Evolutionary conservation across 2,888 invertebrate genomes (phyloP).

Genomic region (Automeris io): DNA sequence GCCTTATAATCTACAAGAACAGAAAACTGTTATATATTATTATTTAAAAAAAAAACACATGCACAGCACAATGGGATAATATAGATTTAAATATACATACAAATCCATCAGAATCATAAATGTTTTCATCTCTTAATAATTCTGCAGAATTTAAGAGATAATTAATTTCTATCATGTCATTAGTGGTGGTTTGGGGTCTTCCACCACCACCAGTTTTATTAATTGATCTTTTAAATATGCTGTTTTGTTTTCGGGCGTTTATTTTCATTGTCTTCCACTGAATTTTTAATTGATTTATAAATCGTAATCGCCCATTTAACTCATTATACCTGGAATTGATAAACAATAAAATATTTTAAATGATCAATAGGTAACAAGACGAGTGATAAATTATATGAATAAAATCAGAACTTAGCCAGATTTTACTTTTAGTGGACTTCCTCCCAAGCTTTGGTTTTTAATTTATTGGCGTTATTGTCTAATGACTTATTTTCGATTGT

Average conservation of each 20-base stretch:
- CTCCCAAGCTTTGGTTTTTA: no score
- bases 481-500: no score
- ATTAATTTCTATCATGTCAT: neutral
- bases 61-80: neutral
- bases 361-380: neutral
- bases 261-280: neutral
- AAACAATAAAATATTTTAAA: no score
- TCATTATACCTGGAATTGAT: no score
- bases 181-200: neutral
- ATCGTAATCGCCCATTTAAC: neutral
- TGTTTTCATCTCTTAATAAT: conserved; percentile 4
- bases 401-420: no score
- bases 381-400: neutral
- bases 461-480: no score
- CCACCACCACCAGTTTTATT: neutral
- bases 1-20: no score
- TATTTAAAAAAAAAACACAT: no score
- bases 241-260: neutral
- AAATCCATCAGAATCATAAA: conserved; percentile 5
- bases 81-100: neutral
- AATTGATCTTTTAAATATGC: neutral
- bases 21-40: no score
- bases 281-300: neutral
- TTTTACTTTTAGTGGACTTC: no score
- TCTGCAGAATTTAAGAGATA: conserved; percentile 8